Base-by-base conservation (phyloP, 2,888 invertebrate species). In the Eumacrocentrus americanus region DNA sequence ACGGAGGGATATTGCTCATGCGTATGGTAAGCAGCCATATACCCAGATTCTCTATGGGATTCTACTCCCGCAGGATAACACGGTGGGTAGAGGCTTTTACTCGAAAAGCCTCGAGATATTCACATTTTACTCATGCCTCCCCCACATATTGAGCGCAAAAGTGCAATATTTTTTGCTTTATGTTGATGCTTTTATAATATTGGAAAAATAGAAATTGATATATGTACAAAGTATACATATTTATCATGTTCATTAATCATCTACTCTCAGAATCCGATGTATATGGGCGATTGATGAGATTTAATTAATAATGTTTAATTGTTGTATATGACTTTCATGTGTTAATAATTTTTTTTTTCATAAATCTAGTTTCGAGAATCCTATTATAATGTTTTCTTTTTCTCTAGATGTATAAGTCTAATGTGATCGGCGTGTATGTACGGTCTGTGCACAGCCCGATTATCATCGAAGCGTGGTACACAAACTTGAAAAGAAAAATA, bases 401-500 rank as follows among this genome's bases (percentile, higher is more conserved):
- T 44, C 16, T 20, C 3, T 44, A 1, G 11, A 9, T 18, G 5
- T 44, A 18, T 22, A 22, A 11, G 4, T 44, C 20, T 44, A 44
- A 44, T 44, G n/a, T 22, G 44, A 44, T 22, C 11, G 22, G 9
- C 2, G 11, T 44, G 22, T n/a, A n/a, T n/a, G n/a, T n/a, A n/a
- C n/a, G n/a, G n/a, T n/a, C n/a, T n/a, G n/a, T n/a, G n/a, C n/a
- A 40, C 38, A 22, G 22, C 20, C n/a, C 18, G 44, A 22, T 44
- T 44, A 22, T 44, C 44, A 44, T n/a, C 20, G 22, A 11, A 44
- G 44, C 44, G 22, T 44, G 9, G 6, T 12, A 20, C 11, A 20
- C 44, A 22, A 44, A 44, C 44, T 22, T 44, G 44, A 47, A 59
- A 53, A 38, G 42, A 44, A 40, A 50, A 37, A 42, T n/a, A 9